Base-by-base conservation (phyloP, 2,797 vertebrate genomes). In the Ptychobarbus kaznakovi region DNA sequence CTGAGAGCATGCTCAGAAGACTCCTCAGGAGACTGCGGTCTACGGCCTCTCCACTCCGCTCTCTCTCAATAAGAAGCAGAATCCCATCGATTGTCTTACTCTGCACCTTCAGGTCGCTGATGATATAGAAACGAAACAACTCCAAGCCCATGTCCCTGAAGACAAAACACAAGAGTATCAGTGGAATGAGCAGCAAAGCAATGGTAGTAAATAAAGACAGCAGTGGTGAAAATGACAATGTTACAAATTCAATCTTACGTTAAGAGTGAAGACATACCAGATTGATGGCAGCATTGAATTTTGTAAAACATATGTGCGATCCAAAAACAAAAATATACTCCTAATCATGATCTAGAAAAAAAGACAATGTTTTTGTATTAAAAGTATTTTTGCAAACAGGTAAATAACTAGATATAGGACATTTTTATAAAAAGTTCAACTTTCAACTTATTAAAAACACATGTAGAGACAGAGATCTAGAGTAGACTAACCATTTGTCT, bases 281-380 rank as follows among this genome's bases (percentile, higher is more conserved):
- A 99, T 99, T 69, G 98, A 99, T 85, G 98, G 98, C 91, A 99
- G 95, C 98, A 99, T 98, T 92, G 98, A 99, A 94, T 99, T 99
- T 93, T 99, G 98, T 94, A 99, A 97, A 93, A 99, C 98, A 0
- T 99, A 99, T 86, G 98, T 99, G 92, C 98, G 97, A 93, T 99
- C 98, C 97, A 99, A 95, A 95, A 99, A 99, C 92, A 99, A 95
- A 95, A 99, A 99, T 95, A 99, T 99, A 96, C 98, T 99, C 92
- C 98, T 97, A 93, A 99, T 99, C 98, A 96, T 95, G 87, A 95
- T 95, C 95, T 96, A 92, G 86, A 89, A 92, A 10, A 40, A 90
- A 81, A 88, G 32, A 83, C 18, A 80, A 51, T 35, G 5, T 44
- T 58, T 32, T 79, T 63, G 35, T 16, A 16, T 51, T 22, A 18